Evolutionary conservation across 2,113 vertebrate genomes (phyloP).

Genomic region (Apteryx owenii): DNA sequence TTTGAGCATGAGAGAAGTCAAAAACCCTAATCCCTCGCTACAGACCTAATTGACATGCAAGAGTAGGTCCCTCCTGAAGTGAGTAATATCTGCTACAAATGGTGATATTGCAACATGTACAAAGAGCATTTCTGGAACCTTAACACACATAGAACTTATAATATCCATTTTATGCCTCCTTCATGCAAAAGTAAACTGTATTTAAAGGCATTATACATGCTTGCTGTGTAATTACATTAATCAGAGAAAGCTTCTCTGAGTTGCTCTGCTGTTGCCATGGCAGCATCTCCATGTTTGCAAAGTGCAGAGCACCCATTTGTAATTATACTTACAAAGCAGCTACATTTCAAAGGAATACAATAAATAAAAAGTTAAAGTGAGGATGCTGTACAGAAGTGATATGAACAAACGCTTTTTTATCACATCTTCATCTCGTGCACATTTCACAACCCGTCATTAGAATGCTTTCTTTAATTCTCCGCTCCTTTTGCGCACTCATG

Average conservation of each 20-base stretch:
- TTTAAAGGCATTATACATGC: constrained; percentile 75
- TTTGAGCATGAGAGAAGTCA: neutral
- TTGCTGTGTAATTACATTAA: constrained; percentile 81
- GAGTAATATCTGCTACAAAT: neutral
- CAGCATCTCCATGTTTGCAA: constrained; percentile 71
- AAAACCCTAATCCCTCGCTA: neutral
- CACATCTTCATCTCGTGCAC: constrained; percentile 33
- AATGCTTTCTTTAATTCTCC: neutral
- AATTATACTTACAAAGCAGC: constrained; percentile 77
- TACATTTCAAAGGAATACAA: constrained; percentile 74
- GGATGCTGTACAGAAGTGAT: constrained; percentile 53
- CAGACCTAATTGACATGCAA: neutral
- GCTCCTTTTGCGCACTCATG: neutral
- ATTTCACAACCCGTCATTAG: constrained; percentile 19
- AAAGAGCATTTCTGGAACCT: constrained; percentile 60
- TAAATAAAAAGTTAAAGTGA: constrained; percentile 70
- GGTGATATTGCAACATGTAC: constrained; percentile 7
- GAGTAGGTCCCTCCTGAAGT: neutral
- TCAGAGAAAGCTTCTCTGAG: constrained; percentile 71
- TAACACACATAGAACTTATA: constrained; percentile 51
- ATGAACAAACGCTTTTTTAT: constrained; percentile 19
- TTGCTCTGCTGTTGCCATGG: constrained; percentile 80
- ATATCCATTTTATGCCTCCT: constrained; percentile 69
- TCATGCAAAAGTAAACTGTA: constrained; percentile 74
- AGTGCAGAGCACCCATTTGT: constrained; percentile 74